Conservation (phyloP, 2,888 invertebrate genomes). For the Geophilus truncorum region DNA sequence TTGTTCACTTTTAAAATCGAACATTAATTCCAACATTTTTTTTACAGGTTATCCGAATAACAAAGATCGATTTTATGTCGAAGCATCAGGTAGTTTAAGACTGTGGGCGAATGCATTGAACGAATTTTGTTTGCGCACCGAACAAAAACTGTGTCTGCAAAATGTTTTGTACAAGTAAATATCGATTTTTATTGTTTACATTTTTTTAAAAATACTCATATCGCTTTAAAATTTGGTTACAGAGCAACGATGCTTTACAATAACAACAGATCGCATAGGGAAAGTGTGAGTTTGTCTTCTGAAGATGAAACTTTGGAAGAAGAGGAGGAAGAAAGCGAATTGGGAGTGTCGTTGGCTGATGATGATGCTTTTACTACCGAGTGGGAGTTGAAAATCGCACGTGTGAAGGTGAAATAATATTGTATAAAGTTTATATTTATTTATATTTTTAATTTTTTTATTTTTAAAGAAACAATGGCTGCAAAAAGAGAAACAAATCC, state of each 20-base stretch:
- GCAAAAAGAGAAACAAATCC: neutral
- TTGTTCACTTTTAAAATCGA: neutral
- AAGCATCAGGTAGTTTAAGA: neutral
- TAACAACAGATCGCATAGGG: neutral
- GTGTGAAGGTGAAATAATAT: neutral
- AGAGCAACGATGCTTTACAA: neutral
- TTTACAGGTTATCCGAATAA: neutral
- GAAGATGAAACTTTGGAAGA: neutral
- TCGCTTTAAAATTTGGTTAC: too few species aligned
- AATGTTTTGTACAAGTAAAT: neutral
- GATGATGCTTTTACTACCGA: conserved; percentile 9
- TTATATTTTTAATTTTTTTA: neutral
- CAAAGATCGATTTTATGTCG: neutral
- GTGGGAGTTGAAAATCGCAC: neutral
- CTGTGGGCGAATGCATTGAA: neutral
- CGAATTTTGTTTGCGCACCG: neutral
- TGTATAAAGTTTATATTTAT: neutral
- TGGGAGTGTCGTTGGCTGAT: neutral
- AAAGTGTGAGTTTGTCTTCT: neutral
- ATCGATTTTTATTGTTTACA: too few species aligned
- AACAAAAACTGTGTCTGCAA: neutral
- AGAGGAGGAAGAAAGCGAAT: neutral
- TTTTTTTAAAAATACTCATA: too few species aligned
- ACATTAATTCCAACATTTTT: neutral
- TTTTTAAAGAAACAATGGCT: neutral